Evolutionary conservation across 1,140 invertebrate species (phyloP), one percentile per base, ranked within the genome.

Genomic region (Pseudomyrmex flavicornis): DNA sequence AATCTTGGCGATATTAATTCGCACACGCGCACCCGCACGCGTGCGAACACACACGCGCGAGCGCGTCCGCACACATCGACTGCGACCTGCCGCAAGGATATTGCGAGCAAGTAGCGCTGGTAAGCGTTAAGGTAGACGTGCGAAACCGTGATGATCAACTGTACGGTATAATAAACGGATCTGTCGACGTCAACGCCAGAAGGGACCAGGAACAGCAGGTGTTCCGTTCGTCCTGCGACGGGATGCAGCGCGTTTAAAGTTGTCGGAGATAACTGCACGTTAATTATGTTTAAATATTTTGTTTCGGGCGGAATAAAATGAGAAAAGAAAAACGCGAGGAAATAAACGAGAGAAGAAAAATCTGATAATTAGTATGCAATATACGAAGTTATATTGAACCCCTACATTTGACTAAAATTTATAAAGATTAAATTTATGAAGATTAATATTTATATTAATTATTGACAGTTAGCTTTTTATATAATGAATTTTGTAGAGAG

Each of bases 151-250:
- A 88, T 88, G 91, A 90, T 88, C 88, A 88, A 89, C 80, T 86
- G 84, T 84, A 73, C 74, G 79, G 89, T 84, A 90, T 92, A 92
- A 93, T 93, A 92, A 93, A 93, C 89, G 91, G 92, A 92, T 91
- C 87, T 88, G 83, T 85, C 86, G 75, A 88, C 90, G 91, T 93
- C 92, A 92, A 83, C 80, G 86, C 83, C 92, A 92, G 90, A 92
- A 92, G 88, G 89, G 89, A 22, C 85, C 86, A 66, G 83, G 89
- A 88, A n/a, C n/a, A 92, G 91, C 91, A 92, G 91, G 91, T 92
- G 87, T 90, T 88, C 88, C 61, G 87, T 91, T 72, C 56, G 76
- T 80, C 54, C 76, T 72, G 12, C 54, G 54, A 63, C 15, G 90
- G 35, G 5, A 1, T 59, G 65, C 5, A 59, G 48, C 48, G 66